Evolutionary conservation across 2,797 vertebrate species (phyloP).

Genomic region (Lindbergichthys nudifrons): DNA sequence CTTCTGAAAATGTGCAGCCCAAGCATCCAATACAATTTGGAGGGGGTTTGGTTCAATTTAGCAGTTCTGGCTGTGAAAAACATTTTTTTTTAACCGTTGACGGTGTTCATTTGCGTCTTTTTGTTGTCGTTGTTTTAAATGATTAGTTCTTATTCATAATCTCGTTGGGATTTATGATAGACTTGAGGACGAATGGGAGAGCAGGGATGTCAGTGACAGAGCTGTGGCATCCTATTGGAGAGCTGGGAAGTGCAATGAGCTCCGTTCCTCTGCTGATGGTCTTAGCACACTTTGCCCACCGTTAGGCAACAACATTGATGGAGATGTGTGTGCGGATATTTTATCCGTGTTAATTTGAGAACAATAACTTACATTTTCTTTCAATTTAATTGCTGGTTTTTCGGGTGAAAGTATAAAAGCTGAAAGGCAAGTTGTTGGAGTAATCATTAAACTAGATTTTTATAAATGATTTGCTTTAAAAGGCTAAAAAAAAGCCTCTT

Average conservation of each 20-base stretch:
- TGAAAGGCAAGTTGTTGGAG: conserved; percentile 9
- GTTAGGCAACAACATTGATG: conserved; percentile 33
- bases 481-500: not conserved
- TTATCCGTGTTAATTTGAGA: conserved; percentile 6
- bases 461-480: not conserved
- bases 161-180: conserved; percentile 30
- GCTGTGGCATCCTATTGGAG: conserved; percentile 62
- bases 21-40: conserved; percentile 69
- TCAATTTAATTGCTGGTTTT: not conserved
- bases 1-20: conserved; percentile 68
- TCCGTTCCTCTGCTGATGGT: conserved; percentile 43
- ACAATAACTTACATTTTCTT: conserved; percentile 6
- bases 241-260: conserved; percentile 54
- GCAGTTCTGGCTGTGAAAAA: conserved; percentile 45
- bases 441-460: not conserved
- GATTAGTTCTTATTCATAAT: conserved; percentile 38
- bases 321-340: conserved; percentile 23
- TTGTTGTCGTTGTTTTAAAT: conserved; percentile 22
- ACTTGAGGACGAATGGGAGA: conserved; percentile 46
- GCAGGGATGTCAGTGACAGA: conserved; percentile 51
- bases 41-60: conserved; percentile 66
- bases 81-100: conserved; percentile 11
- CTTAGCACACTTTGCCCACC: conserved; percentile 45
- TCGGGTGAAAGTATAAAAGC: not conserved
- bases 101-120: conserved; percentile 39